Evolutionary conservation across 2,888 invertebrate species (phyloP).

Genomic region (Agrypnus murinus): DNA sequence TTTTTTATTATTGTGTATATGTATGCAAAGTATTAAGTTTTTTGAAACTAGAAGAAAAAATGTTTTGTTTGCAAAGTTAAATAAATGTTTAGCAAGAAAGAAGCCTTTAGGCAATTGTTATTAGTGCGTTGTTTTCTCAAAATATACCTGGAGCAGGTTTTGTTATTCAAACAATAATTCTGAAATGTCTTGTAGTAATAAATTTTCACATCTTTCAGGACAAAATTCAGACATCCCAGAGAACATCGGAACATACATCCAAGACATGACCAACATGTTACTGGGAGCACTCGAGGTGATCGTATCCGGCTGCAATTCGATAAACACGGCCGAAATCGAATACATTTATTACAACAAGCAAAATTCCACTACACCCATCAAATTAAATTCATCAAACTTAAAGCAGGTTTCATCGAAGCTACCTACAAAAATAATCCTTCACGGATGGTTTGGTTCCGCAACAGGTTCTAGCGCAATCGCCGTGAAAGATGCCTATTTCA

Average conservation of each 20-base stretch:
- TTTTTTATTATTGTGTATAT: too few species aligned
- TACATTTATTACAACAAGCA: slow-evolving; percentile 36
- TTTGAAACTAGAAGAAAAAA: too few species aligned
- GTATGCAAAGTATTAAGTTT: too few species aligned
- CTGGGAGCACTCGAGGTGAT: slow-evolving; percentile 38
- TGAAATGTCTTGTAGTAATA: too few species aligned
- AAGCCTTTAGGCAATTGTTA: too few species aligned
- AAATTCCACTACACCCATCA: slow-evolving; percentile 20
- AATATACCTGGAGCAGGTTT: too few species aligned
- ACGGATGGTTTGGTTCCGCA: slow-evolving; percentile 43
- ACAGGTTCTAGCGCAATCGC: not conserved
- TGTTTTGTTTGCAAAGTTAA: too few species aligned
- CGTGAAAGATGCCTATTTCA: slow-evolving; percentile 42
- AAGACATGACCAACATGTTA: slow-evolving; percentile 30
- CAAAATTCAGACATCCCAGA: slow-evolving; percentile 31
- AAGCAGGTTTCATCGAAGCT: slow-evolving; percentile 6
- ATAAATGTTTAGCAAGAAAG: too few species aligned
- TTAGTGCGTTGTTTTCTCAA: too few species aligned
- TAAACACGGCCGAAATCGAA: slow-evolving; percentile 28
- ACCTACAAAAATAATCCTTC: slow-evolving; percentile 42
- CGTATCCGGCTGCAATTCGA: slow-evolving; percentile 35
- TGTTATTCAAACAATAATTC: not conserved
- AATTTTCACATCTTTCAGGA: slow-evolving; percentile 32
- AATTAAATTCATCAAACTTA: slow-evolving; percentile 30
- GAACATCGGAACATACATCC: slow-evolving; percentile 12